These are phyloP conservation scores for Lomographa bimaculata DNA, from an alignment of 2,888 invertebrate species.

Conservation along the genomic window DNA sequence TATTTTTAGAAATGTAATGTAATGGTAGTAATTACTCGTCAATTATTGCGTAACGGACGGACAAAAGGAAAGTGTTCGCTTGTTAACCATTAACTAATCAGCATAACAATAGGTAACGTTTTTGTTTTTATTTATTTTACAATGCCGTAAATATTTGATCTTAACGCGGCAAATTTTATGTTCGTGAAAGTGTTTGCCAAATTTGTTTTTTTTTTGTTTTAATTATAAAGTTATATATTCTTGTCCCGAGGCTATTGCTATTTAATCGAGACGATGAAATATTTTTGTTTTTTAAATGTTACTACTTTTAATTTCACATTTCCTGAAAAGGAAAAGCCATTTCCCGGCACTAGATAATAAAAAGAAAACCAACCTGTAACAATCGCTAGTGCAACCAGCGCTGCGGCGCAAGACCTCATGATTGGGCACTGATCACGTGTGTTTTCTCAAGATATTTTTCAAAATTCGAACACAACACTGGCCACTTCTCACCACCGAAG, in stretches of 20 bases:
- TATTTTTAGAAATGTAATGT: too few species aligned
- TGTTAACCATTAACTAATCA: slow-evolving; percentile 31
- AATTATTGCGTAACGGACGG: slow-evolving; percentile 25
- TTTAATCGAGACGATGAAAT: too few species aligned
- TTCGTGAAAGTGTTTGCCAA: slow-evolving; percentile 14
- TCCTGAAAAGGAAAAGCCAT: slow-evolving; percentile 10
- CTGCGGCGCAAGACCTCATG: slow-evolving; percentile 71
- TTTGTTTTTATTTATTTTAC: slow-evolving; percentile 27
- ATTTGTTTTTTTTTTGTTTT: too few species aligned
- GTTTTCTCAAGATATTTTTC: slow-evolving; percentile 44
- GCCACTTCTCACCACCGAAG: slow-evolving; percentile 72
- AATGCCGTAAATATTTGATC: slow-evolving; percentile 14
- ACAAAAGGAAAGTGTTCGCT: slow-evolving; percentile 29
- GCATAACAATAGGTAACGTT: slow-evolving; percentile 26
- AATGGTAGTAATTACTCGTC: slow-evolving; percentile 22
- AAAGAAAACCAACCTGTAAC: slow-evolving; percentile 59
- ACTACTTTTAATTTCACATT: too few species aligned
- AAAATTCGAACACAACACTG: slow-evolving; percentile 67
- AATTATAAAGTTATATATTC: too few species aligned
- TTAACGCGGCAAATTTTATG: slow-evolving; percentile 8
- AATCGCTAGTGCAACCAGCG: slow-evolving; percentile 61
- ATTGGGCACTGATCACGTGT: slow-evolving; percentile 56
- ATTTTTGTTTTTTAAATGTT: too few species aligned
- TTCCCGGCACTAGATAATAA: slow-evolving; percentile 4
- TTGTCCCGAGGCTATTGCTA: too few species aligned